Evolutionary conservation across 2,888 invertebrate species (phyloP).

Genomic region (Aquatica leii): DNA sequence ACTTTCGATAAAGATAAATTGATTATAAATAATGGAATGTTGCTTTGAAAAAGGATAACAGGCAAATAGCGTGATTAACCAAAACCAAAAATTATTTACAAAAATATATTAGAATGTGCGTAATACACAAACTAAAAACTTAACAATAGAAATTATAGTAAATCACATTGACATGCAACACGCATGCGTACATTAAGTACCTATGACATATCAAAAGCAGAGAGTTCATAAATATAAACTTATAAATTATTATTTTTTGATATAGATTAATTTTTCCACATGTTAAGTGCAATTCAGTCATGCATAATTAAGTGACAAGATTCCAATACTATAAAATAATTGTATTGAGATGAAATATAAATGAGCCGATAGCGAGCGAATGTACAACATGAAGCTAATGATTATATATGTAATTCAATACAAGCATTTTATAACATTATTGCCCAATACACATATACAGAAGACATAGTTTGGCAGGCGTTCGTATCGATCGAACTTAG

Average conservation of each 20-base stretch:
- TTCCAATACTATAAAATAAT: too few relatives aligned
- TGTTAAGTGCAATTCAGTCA: too few relatives aligned
- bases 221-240: constrained; percentile 5
- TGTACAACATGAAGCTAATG: too few relatives aligned
- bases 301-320: too few relatives aligned
- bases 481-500: too few relatives aligned
- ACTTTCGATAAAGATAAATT: too few relatives aligned
- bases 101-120: constrained; percentile 45
- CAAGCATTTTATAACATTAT: too few relatives aligned
- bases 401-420: too few relatives aligned
- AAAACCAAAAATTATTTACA: constrained; percentile 47
- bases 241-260: not conserved
- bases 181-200: constrained; percentile 39
- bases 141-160: constrained; percentile 31
- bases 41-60: constrained; percentile 16
- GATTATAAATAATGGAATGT: not conserved
- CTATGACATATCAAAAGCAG: constrained; percentile 11
- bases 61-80: constrained; percentile 40
- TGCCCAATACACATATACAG: too few relatives aligned
- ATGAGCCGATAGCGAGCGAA: too few relatives aligned
- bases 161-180: constrained; percentile 45
- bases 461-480: too few relatives aligned
- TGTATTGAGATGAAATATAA: too few relatives aligned
- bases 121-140: constrained; percentile 27
- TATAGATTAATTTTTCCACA: not conserved